Conservation (phyloP, 1,140 invertebrate species). For the Drosophila tsacasi region DNA sequence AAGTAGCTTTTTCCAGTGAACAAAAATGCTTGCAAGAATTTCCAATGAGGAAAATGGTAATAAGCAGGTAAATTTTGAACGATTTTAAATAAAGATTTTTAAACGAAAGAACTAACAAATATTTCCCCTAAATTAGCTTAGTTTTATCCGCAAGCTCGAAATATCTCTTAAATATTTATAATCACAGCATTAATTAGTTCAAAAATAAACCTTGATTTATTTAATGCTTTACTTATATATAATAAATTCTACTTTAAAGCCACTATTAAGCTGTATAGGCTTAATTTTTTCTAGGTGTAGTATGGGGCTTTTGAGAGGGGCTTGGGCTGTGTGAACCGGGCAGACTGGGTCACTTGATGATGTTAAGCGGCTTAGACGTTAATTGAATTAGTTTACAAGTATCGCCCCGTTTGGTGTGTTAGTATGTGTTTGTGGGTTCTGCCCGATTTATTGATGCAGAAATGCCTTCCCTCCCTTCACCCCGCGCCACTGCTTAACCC, state of each 20-base stretch:
- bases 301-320: not conserved
- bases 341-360: conserved; percentile 70
- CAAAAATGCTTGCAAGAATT: not conserved
- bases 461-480: conserved; percentile 1
- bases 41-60: no score
- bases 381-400: conserved; percentile 82
- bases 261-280: not conserved
- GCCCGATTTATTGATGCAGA: conserved; percentile 42
- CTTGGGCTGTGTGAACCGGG: conserved; percentile 7
- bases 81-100: not conserved
- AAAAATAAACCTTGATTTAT: not conserved
- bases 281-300: not conserved
- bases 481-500: conserved; percentile 25
- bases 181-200: not conserved
- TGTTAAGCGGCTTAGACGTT: conserved; percentile 80
- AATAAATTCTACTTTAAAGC: not conserved
- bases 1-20: conserved; percentile 2
- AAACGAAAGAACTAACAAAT: not conserved
- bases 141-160: not conserved
- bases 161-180: not conserved
- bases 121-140: not conserved
- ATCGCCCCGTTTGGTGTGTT: conserved; percentile 45
- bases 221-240: not conserved
- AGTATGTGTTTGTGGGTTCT: conserved; percentile 31
- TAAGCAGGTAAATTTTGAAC: not conserved